Base-by-base conservation (phyloP, 2,113 vertebrate genomes). In the Clarias magur region DNA sequence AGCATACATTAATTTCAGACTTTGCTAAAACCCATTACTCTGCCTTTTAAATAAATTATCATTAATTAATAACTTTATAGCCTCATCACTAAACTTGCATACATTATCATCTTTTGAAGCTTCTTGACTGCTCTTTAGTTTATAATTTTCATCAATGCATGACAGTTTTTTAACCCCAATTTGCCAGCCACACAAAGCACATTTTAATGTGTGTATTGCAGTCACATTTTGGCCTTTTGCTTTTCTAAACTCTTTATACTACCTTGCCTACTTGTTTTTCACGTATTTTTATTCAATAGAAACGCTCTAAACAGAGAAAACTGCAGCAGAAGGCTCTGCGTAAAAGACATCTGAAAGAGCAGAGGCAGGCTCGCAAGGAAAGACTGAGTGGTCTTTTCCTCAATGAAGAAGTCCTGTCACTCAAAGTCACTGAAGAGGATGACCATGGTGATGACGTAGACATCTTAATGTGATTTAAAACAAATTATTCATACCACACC, bases 271-370 rank as follows among this genome's bases (percentile, higher is more conserved):
- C 25, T 79, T 79, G n/a, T 59, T 80, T 42, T 82, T 54, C 16
- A 54, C 0, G 11, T 11, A 1, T 1, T 21, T 80, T 3, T 13
- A 34, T 48, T 73, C 23, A 68, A 13, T 93, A 99, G 98, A 99
- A 99, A 91, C 96, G 98, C 73, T 99, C 98, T 10, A 99, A 99
- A 91, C 98, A 99, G 86, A 95, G 98, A 9, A 99, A 99, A 73
- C 95, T 99, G 25, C 98, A 99, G 92, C 98, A 99, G 93, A 99
- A 99, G 91, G 97, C 98, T n/a, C 93, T 99, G 70, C 95, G 98
- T 79, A 99, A 99, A 94, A 96, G 97, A n/a, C 98, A 99, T 92
- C 95, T 99, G 91, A 99, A 99, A 85, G 98, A 99, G 84, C 98
- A 99, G 92, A 96, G 98, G 72, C 98, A 99, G 93, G 98, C 98